Conservation (phyloP, 1,140 invertebrate genomes). For the Heterodera schachtii region DNA sequence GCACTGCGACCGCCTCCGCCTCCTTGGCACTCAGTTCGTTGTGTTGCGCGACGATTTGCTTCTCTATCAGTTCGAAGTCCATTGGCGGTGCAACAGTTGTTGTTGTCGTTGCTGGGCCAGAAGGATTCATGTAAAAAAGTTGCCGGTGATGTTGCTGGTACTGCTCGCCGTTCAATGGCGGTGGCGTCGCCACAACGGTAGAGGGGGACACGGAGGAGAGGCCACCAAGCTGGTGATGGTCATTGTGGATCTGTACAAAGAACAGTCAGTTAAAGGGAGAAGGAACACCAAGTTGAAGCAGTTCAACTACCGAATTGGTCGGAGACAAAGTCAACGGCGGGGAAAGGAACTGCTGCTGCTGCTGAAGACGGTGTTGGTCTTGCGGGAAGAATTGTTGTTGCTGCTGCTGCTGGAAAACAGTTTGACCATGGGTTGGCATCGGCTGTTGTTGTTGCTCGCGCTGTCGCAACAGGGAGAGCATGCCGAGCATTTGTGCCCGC, state of each 20-base stretch:
- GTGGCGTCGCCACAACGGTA: neutral
- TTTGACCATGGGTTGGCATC: conserved; percentile 6
- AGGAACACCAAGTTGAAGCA: neutral
- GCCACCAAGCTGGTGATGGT: neutral
- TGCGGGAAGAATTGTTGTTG: neutral
- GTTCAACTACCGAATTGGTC: neutral
- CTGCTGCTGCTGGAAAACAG: neutral
- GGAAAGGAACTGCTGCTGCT: conserved; percentile 1
- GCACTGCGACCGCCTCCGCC: conserved; percentile 25
- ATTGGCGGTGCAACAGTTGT: neutral
- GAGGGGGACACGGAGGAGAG: neutral
- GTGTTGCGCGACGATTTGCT: conserved; percentile 29
- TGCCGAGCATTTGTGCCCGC: conserved; percentile 1
- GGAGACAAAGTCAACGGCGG: conserved; percentile 6
- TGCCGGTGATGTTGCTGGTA: neutral
- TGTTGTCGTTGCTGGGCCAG: too few species aligned
- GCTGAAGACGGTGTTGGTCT: neutral
- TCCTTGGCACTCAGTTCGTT: conserved; percentile 22
- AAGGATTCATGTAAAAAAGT: too few species aligned
- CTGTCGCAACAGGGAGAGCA: neutral
- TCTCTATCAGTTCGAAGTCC: conserved; percentile 26
- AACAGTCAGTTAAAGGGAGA: neutral
- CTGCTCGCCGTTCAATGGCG: neutral
- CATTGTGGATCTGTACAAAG: neutral
- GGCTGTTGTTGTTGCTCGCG: neutral